phyloP scores from a whole-genome alignment of 2,888 invertebrate species.

The Stramonita haemastoma region DNA sequence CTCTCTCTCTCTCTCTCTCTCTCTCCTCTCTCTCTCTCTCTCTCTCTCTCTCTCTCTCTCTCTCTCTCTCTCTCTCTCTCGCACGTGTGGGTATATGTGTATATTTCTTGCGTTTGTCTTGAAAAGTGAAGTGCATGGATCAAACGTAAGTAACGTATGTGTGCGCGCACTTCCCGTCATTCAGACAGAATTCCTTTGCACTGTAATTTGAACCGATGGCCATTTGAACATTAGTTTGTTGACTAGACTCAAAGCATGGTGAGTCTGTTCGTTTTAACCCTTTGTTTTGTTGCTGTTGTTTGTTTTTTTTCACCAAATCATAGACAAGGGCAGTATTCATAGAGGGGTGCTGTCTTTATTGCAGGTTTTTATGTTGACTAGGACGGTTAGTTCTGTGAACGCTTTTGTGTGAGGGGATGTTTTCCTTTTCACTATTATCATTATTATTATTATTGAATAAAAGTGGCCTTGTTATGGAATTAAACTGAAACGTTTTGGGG shows the following conservation, averaged over 20 bases:
- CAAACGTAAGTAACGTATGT: too few species aligned
- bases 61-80: too few species aligned
- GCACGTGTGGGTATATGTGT: too few species aligned
- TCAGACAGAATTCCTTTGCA: too few species aligned
- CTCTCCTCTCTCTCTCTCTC: too few species aligned
- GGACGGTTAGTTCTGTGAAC: neutral
- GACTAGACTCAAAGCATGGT: neutral
- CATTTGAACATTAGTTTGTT: neutral
- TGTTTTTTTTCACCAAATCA: neutral
- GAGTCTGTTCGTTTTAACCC: neutral
- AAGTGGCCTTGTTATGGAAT: neutral
- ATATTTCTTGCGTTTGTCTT: too few species aligned
- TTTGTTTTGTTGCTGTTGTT: neutral
- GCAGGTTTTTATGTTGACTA: neutral
- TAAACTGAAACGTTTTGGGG: too few species aligned
- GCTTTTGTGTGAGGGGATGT: neutral
- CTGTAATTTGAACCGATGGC: conserved; percentile 4
- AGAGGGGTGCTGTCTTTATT: neutral
- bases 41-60: too few species aligned
- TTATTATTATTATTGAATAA: neutral
- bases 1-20: too few species aligned
- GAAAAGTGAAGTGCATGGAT: too few species aligned
- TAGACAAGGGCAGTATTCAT: neutral
- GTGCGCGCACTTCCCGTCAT: too few species aligned
- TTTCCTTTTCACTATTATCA: neutral